A percentile compares a stretch with the other conserved stretches of the same genome.
These are phyloP conservation scores for Rhinopithecus roxellana DNA, from an alignment of 2,113 vertebrate genomes.

Conservation along the genomic window DNA sequence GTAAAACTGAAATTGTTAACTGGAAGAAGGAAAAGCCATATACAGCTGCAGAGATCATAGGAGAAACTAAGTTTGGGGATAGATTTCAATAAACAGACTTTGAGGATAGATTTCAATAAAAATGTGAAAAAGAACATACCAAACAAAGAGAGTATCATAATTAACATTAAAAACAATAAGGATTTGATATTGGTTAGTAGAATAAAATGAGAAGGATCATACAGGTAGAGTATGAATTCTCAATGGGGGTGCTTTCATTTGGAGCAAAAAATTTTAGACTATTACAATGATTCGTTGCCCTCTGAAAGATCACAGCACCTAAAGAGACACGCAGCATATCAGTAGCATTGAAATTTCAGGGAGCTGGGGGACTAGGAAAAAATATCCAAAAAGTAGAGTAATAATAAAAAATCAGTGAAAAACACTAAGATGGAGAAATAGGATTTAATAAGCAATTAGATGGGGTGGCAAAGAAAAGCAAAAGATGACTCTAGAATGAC, in stretches of 20 bases:
- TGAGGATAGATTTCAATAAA: slow-evolving; percentile 15
- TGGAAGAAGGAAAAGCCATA: background rate
- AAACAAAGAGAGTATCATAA: background rate
- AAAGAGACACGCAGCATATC: background rate
- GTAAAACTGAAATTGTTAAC: background rate
- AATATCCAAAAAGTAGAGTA: background rate
- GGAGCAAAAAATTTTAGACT: background rate
- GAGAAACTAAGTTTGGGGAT: background rate
- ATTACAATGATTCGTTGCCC: background rate
- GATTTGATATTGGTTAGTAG: background rate
- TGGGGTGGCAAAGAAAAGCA: background rate
- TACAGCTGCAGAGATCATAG: background rate
- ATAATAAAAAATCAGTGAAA: background rate
- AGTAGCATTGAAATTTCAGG: background rate
- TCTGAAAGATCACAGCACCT: background rate
- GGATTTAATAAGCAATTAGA: background rate
- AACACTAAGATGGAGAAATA: background rate
- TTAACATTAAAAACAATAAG: background rate
- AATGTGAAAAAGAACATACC: background rate
- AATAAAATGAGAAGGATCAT: background rate
- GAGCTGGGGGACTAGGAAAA: background rate
- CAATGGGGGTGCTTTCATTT: background rate
- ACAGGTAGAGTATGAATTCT: background rate
- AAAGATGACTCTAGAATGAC: background rate
- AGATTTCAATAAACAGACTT: background rate